phyloP scores from a whole-genome alignment of 2,888 invertebrate species.

The Baronia brevicornis region DNA sequence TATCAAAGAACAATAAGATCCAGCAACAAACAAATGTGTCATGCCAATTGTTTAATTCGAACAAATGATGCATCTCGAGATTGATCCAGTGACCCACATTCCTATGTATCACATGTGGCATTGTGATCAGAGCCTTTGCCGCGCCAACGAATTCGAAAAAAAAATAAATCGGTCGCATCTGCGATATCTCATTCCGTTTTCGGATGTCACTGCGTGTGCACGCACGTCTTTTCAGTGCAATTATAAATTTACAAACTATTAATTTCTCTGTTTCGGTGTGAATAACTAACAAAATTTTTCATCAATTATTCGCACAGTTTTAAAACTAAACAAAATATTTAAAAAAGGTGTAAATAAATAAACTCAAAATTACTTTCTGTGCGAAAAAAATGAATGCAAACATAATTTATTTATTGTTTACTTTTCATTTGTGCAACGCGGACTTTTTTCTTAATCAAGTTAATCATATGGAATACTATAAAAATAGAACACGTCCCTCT shows the following conservation, averaged over 20 bases:
- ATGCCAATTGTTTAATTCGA: slow-evolving; percentile 10
- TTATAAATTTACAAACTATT: slow-evolving; percentile 10
- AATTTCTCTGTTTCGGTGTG: not conserved
- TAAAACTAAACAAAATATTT: slow-evolving; percentile 12
- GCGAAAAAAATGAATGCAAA: slow-evolving; percentile 14
- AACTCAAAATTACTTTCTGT: slow-evolving; percentile 4
- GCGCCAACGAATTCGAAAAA: slow-evolving; percentile 34
- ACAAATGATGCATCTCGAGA: slow-evolving; percentile 54
- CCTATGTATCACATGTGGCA: slow-evolving; percentile 37
- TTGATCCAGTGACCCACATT: slow-evolving; percentile 58
- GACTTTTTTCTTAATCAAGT: slow-evolving; percentile 43
- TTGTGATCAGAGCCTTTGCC: slow-evolving; percentile 39
- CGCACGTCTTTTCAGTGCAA: slow-evolving; percentile 24
- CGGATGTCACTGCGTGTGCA: slow-evolving; percentile 37
- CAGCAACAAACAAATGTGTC: not conserved
- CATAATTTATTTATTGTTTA: slow-evolving; percentile 25
- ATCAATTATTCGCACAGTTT: not conserved
- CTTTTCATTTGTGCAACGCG: slow-evolving; percentile 24
- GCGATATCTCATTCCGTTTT: slow-evolving; percentile 51
- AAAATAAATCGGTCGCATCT: slow-evolving; percentile 44
- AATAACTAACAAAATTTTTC: no score
- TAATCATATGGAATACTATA: slow-evolving; percentile 58
- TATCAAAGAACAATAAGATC: not conserved
- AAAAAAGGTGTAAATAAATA: slow-evolving; percentile 1
- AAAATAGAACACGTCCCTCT: slow-evolving; percentile 54